phyloP scores from a whole-genome alignment of 2,888 invertebrate genomes.

The Gandaritis pyraliata region DNA sequence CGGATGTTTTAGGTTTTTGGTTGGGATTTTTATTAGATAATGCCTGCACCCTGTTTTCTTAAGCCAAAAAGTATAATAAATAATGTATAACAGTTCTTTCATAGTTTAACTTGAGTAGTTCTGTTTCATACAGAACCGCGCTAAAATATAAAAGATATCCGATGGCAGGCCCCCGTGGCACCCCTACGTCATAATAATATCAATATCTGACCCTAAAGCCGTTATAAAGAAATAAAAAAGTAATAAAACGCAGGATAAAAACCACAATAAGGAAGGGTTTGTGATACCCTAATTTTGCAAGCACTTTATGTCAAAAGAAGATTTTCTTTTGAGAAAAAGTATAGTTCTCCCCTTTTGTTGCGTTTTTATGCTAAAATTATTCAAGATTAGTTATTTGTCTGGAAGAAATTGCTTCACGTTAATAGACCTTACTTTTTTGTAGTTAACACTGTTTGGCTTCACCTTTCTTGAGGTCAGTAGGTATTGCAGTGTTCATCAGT shows the following conservation, averaged over 20 bases:
- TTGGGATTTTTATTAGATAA: too few relatives aligned
- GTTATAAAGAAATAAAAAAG: conserved; percentile 83
- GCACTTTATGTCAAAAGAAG: conserved; percentile 30
- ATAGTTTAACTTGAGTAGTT: too few relatives aligned
- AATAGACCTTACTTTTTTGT: not conserved
- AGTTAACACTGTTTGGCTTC: not conserved
- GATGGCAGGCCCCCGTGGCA: conserved; percentile 34
- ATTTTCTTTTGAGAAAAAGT: conserved; percentile 31
- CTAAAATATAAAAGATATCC: conserved; percentile 10
- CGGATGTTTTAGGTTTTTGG: too few relatives aligned
- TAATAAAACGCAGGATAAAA: conserved; percentile 81
- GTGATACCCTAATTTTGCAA: conserved; percentile 55
- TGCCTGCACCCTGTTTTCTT: too few relatives aligned
- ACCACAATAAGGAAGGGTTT: conserved; percentile 67
- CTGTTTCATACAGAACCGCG: too few relatives aligned
- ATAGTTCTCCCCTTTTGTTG: conserved; percentile 27
- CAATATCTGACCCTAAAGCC: conserved; percentile 65
- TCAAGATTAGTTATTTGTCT: conserved; percentile 12
- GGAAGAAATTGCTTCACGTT: conserved; percentile 7
- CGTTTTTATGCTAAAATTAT: conserved; percentile 25
- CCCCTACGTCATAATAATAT: conserved; percentile 55
- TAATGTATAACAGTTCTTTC: too few relatives aligned
- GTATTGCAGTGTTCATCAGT: too few relatives aligned
- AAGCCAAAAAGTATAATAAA: too few relatives aligned
- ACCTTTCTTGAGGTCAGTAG: too few relatives aligned